Percentiles rank a stretch among this genome's conserved stretches.
Evolutionary conservation across 2,888 invertebrate species (phyloP).

Genomic region (Leucoptera coffeella): DNA sequence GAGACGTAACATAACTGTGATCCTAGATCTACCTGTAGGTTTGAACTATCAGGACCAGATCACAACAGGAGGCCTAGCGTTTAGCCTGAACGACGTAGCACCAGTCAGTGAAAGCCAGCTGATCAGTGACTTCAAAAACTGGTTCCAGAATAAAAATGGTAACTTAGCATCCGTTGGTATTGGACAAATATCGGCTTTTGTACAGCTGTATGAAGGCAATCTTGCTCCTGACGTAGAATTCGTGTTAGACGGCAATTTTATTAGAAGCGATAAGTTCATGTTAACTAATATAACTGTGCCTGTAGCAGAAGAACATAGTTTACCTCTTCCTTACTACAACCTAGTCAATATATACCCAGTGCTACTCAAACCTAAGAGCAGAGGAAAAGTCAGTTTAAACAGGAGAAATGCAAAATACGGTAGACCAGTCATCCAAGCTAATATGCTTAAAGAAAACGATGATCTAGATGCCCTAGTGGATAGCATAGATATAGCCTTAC

Average conservation of each 20-base stretch:
- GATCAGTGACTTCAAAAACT: slow-evolving; percentile 35
- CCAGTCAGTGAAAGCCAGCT: slow-evolving; percentile 23
- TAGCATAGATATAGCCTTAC: slow-evolving; percentile 37
- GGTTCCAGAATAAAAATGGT: slow-evolving; percentile 34
- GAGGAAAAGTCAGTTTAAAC: slow-evolving; percentile 32
- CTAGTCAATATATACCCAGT: slow-evolving; percentile 34
- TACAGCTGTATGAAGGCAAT: slow-evolving; percentile 34
- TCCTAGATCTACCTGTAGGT: slow-evolving; percentile 33
- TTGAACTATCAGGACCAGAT: slow-evolving; percentile 42
- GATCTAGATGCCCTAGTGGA: slow-evolving; percentile 37
- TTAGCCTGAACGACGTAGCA: slow-evolving; percentile 23
- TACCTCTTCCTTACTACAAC: slow-evolving; percentile 39
- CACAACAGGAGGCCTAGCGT: slow-evolving; percentile 34
- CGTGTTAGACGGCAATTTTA: slow-evolving; percentile 33
- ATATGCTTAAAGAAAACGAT: slow-evolving; percentile 36
- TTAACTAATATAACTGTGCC: slow-evolving; percentile 35
- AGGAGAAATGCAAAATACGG: slow-evolving; percentile 41
- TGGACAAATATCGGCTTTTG: slow-evolving; percentile 37
- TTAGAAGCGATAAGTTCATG: slow-evolving; percentile 43
- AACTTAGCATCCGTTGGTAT: slow-evolving; percentile 37
- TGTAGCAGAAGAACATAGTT: slow-evolving; percentile 27
- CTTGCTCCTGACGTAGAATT: slow-evolving; percentile 39
- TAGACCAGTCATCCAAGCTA: slow-evolving; percentile 37
- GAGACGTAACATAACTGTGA: slow-evolving; percentile 24
- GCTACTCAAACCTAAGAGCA: slow-evolving; percentile 34